Conservation (phyloP, 2,797 vertebrate species). For the Pelodytes ibericus region DNA sequence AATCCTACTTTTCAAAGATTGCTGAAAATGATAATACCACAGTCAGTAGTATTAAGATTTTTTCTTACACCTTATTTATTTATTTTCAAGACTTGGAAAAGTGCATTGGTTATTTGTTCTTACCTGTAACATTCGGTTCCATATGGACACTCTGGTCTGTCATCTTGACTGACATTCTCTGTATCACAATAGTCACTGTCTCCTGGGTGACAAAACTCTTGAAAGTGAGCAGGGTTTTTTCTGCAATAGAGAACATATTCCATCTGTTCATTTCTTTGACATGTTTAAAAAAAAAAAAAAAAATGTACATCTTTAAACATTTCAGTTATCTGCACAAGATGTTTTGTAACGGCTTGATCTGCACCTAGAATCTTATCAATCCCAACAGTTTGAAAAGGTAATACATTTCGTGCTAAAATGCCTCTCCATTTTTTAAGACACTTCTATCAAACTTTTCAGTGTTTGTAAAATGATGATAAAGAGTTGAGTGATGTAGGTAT, state of each 20-base stretch:
- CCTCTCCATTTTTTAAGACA: too few species aligned
- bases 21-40: too few species aligned
- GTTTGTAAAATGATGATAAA: too few species aligned
- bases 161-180: constrained; percentile 16
- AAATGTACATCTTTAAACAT: background rate
- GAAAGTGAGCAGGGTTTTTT: constrained; percentile 77
- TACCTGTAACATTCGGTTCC: constrained; percentile 76
- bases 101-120: background rate
- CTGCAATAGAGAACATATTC: constrained; percentile 55
- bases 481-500: too few species aligned
- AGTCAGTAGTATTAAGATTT: too few species aligned
- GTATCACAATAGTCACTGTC: constrained; percentile 67
- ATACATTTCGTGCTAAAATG: background rate
- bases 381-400: background rate
- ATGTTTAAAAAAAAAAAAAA: background rate
- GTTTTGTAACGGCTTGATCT: background rate
- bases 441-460: too few species aligned
- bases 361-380: background rate
- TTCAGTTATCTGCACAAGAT: background rate
- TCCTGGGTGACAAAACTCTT: constrained; percentile 74
- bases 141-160: constrained; percentile 70
- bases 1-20: too few species aligned
- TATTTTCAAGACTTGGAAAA: background rate
- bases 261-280: background rate
- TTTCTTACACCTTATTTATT: background rate